These are phyloP conservation scores for Ichneumoninae sp. DNA, from an alignment of 2,888 invertebrate genomes.

Conservation along the genomic window DNA sequence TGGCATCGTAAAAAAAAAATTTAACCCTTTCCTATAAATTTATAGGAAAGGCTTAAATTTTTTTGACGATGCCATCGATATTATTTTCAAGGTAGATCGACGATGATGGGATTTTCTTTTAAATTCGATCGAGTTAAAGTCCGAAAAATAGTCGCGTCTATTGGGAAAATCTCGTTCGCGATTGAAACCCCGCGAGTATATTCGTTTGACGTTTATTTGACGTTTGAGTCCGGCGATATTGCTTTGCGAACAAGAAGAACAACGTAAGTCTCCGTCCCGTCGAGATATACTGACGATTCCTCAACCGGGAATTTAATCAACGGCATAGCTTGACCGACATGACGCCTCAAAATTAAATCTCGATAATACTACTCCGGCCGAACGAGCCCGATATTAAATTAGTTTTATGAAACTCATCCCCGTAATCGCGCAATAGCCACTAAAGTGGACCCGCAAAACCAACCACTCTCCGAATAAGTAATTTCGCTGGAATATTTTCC, in stretches of 20 bases:
- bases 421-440: conserved; percentile 12
- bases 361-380: conserved; percentile 47
- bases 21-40: too few species aligned
- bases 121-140: background rate
- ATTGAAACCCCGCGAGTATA: conserved; percentile 3
- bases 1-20: too few species aligned
- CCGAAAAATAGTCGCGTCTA: background rate
- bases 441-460: conserved; percentile 7
- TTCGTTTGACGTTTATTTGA: conserved; percentile 9
- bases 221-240: background rate
- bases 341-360: conserved; percentile 41
- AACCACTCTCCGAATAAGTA: conserved; percentile 17
- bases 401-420: conserved; percentile 49
- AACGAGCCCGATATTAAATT: conserved; percentile 54
- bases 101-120: background rate
- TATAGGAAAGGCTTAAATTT: background rate
- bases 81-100: background rate
- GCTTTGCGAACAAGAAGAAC: background rate
- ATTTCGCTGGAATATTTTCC: conserved; percentile 21
- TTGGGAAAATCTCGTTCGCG: background rate
- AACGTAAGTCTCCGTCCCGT: background rate
- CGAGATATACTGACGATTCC: conserved; percentile 1
- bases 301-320: conserved; percentile 49
- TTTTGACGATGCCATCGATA: background rate
- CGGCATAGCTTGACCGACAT: conserved; percentile 30